Evolutionary conservation across 2,888 invertebrate genomes (phyloP), one percentile per base, ranked within the genome.

Genomic region (Chrysolina haemoptera): DNA sequence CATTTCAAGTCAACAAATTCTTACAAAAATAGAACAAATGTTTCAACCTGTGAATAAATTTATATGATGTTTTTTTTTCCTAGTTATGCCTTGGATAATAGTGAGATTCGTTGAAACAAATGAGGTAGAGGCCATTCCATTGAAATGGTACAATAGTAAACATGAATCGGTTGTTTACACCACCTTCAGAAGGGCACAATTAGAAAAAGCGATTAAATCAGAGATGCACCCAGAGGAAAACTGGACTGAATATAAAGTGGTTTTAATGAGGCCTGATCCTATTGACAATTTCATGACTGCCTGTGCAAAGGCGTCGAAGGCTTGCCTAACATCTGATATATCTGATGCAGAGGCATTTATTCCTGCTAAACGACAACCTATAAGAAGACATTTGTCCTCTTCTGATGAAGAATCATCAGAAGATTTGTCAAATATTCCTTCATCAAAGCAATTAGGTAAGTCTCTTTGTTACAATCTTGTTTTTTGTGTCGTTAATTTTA

Each of bases 351-450:
- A 43, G 43, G 43, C 12, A 43, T 4, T 43, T 9, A 43, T 6
- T 43, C 8, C 43, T 43, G 43, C 9, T 9, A 43, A 43, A 43
- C 9, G 43, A 43, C 43, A 43, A 12, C 43, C 43, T 12, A 43
- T 43, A 43, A 43, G 43, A 43, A 43, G 43, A 43, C 43, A 43
- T 43, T 43, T 43, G 43, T 43, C 43, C 43, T 43, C 43, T 43
- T 11, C 11, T 43, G 43, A 43, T 9, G 43, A 43, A 43, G 43
- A 43, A 43, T 43, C 43, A 11, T 43, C 43, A 43, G 43, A 43
- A 43, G 43, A 11, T 43, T 43, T 43, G 43, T 12, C 43, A 43
- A 43, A 43, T 43, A 43, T 43, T 43, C 43, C 43, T 4, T 43
- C 12, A 12, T 43, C 43, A 6, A 43, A 43, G 43, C 43, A 43